Percentiles rank a stretch among this genome's conserved stretches.
Conservation (phyloP, 1,140 invertebrate genomes). For the Rhagoletis pomonella region DNA sequence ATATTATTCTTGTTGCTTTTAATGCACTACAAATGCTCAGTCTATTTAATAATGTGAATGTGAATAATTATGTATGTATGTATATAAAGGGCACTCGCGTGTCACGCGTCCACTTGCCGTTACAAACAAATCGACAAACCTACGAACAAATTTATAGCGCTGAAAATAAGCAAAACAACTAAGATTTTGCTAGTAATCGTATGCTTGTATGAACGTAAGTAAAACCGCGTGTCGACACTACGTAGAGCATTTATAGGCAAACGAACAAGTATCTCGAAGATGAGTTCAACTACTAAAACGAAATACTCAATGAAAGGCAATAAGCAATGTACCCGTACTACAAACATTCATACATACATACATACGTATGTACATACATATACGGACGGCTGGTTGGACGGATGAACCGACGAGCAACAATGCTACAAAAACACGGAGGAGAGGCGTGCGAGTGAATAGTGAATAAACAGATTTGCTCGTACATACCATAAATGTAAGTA, state of each 20-base stretch:
- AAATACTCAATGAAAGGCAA: slow-evolving; percentile 31
- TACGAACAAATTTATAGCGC: slow-evolving; percentile 10
- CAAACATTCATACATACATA: too few relatives aligned
- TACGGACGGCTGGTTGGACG: not conserved
- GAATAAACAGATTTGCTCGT: not conserved
- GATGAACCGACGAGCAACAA: not conserved
- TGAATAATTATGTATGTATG: not conserved
- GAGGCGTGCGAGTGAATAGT: not conserved
- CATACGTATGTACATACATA: too few relatives aligned
- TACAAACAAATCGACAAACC: slow-evolving; percentile 10
- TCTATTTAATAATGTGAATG: not conserved
- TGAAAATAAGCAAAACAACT: slow-evolving; percentile 4
- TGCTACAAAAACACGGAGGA: not conserved
- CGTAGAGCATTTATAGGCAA: not conserved
- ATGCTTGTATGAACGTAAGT: slow-evolving; percentile 1
- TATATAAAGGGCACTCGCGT: slow-evolving; percentile 7
- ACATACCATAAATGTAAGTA: not conserved
- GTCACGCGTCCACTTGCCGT: slow-evolving; percentile 31
- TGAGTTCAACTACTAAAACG: slow-evolving; percentile 37
- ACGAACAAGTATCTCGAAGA: slow-evolving; percentile 49
- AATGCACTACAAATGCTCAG: not conserved
- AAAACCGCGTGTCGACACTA: not conserved
- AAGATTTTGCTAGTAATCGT: not conserved
- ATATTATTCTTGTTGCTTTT: not conserved
- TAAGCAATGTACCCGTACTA: not conserved